These are phyloP conservation scores for Chaunax sp. DNA, from an alignment of 2,797 vertebrate genomes.

Conservation along the genomic window DNA sequence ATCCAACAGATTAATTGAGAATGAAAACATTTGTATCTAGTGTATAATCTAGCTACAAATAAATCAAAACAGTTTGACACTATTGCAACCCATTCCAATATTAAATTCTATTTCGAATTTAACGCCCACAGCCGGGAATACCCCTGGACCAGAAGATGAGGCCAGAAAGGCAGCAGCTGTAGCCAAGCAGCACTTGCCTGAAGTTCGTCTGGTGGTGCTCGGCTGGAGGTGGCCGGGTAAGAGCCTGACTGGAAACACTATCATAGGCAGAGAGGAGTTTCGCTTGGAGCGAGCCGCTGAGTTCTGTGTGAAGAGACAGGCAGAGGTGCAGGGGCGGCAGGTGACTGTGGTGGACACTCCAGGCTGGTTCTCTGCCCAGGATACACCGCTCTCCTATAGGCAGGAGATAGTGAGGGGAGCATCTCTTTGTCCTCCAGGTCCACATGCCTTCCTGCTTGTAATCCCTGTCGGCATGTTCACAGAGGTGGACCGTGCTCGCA, in stretches of 20 bases:
- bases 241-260: constrained; percentile 88
- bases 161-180: constrained; percentile 45
- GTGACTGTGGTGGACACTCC: constrained; percentile 86
- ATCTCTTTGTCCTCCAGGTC: constrained; percentile 80
- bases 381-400: constrained; percentile 74
- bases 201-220: constrained; percentile 84
- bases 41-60: not conserved
- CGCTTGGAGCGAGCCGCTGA: constrained; percentile 76
- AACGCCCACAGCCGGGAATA: constrained; percentile 39
- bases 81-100: not conserved
- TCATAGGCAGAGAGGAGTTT: constrained; percentile 84
- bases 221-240: constrained; percentile 90
- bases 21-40: not conserved
- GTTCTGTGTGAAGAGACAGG: constrained; percentile 79
- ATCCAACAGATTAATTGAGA: not conserved
- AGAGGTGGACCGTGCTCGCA: constrained; percentile 77
- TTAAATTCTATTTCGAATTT: not conserved
- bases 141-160: constrained; percentile 53
- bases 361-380: constrained; percentile 84
- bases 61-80: not conserved
- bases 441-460: constrained; percentile 84
- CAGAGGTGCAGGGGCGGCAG: constrained; percentile 67
- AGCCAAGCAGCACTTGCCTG: constrained; percentile 56
- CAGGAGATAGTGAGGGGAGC: constrained; percentile 77
- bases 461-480: constrained; percentile 87